Base-by-base conservation (phyloP, 2,888 invertebrate species). In the Drosophila testacea region DNA sequence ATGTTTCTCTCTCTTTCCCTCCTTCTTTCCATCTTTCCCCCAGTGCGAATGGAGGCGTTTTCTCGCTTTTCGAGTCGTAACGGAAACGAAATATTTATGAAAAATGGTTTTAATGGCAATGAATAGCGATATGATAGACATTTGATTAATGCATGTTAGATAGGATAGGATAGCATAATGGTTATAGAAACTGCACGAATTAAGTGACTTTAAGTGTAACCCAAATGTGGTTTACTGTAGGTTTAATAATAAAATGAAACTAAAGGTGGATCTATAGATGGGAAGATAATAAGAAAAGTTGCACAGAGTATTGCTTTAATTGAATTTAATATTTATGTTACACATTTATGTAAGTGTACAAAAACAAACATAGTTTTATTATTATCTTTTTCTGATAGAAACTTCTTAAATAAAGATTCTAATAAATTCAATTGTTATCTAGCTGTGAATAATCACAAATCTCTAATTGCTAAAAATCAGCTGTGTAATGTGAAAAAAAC, bases 101-200 rank as follows among this genome's bases (percentile, higher is more conserved):
- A 65, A 69, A 78, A 69, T 79, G 62, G 74, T 73, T 73, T 78
- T 77, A 69, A 65, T 73, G 68, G 39, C 46, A 56, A 52, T 59
- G 50, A 4, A 28, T 13, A 13, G 44, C 38, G 64, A 60, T 76
- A 78, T 69, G 56, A 61, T 55, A 42, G 60, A 57, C 66, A 63
- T 63, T 61, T 86, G 73, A 81, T 77, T 69, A 86, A 81, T 81
- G 83, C 10, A 0, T 51, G 9, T 41, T 44, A 80, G 77, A 86
- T 81, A 66, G 74, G 1, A 13, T 30, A 63, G 75, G 63, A 79
- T 66, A 68, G 30, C 51, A 6, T 62, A 69, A 65, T 55, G 77
- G 42, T 27, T 46, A 22, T 9, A 27, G 41, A 34, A 54, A 32
- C 27, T 46, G 51, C 59, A 44, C 10, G 28, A 27, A 38, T 46